These are phyloP conservation scores for Galaxea fascicularis DNA, from an alignment of 92 coral and sea anemone genomes.

Conservation along the genomic window DNA sequence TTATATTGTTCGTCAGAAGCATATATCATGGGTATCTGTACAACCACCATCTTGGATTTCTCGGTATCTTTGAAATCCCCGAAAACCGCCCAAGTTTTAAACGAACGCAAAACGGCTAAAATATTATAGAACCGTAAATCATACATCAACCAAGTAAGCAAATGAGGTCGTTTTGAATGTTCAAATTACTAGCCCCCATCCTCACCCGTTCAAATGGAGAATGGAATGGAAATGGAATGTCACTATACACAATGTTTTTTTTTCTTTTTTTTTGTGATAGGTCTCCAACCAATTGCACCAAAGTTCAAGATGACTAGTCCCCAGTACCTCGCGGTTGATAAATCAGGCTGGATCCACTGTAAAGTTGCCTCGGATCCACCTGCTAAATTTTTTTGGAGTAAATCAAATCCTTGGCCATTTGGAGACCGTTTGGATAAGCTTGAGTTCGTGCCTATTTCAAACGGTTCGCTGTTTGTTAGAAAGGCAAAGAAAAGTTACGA, in stretches of 20 bases:
- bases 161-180: no score
- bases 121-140: no score
- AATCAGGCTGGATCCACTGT: constrained; percentile 82
- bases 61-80: no score
- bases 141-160: no score
- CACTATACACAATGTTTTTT: background rate
- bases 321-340: constrained; percentile 69
- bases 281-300: constrained; percentile 66
- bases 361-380: constrained; percentile 82
- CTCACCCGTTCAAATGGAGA: no score
- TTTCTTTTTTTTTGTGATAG: constrained; percentile 2
- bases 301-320: constrained; percentile 39
- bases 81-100: no score
- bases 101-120: no score
- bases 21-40: no score
- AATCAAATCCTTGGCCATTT: constrained; percentile 71
- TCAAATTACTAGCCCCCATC: no score
- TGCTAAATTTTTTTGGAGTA: constrained; percentile 85
- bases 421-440: constrained; percentile 63
- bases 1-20: no score
- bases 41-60: no score
- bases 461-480: constrained; percentile 83
- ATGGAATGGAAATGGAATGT: background rate
- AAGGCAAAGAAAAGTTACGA: constrained; percentile 73
- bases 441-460: constrained; percentile 76